Evolutionary conservation across 2,888 invertebrate species (phyloP), one percentile per base, ranked within the genome.

Genomic region (Patella ulyssiponensis): DNA sequence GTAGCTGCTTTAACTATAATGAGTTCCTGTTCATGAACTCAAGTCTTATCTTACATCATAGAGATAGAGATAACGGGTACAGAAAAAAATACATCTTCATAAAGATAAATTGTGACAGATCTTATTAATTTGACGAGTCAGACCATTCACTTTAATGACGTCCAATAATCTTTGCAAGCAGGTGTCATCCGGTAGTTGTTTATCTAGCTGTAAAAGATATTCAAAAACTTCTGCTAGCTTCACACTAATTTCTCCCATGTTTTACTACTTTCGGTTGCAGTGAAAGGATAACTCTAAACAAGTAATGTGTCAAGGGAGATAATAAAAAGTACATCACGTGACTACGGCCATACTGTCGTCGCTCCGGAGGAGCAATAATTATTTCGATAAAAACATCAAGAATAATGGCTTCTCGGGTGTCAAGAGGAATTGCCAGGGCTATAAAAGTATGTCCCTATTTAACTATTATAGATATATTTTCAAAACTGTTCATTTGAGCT

Each of bases 81-180:
- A 44, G 44, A 44, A 44, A 44, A 7, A 7, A 44, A 33, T 44
- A 44, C 44, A 44, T 44, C 44, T 44, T 44, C 9, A 44, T 44
- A 44, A 44, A 44, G 44, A 44, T 44, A 44, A 44, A 44, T 9
- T 44, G 44, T 44, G 44, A 7, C 44, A 44, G 44, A 7, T 44
- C 44, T 44, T 44, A 44, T 9, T 44, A 44, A 44, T 44, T 44
- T 44, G 44, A 44, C 44, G 1, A 44, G 7, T 56, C 44, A 44
- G 44, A 77, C 77, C 69, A 69, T 73, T 52, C 23, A 52, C 33
- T n/a, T 69, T 64, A 20, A 80, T 54, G n/a, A 71, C 27, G 53
- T 80, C 79, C 27, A 73, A 70, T 20, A 80, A 73, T 77, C 76
- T 80, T 58, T 77, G 77, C 5, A 80, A 73, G 53, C 77, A 75